Evolutionary conservation across 2,888 invertebrate species (phyloP).

Genomic region (Diarsia mendica): DNA sequence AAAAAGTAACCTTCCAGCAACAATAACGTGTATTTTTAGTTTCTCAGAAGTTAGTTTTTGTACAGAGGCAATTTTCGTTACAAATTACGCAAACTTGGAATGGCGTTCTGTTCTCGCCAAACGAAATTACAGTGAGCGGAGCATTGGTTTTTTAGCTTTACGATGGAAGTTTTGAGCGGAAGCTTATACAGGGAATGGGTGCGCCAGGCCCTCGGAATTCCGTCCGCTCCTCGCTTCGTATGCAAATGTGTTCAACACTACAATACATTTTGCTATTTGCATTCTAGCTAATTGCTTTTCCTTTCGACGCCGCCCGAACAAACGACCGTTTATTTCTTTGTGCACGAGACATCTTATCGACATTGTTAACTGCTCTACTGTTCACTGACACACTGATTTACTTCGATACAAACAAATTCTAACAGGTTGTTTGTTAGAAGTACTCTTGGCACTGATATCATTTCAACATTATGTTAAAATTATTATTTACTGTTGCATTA

Average conservation of each 20-base stretch:
- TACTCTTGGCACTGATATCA: neutral
- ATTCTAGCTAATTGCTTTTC: conserved; percentile 88
- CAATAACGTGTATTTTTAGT: conserved; percentile 47
- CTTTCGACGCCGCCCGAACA: conserved; percentile 80
- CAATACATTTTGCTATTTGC: conserved; percentile 86
- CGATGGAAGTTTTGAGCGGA: conserved; percentile 78
- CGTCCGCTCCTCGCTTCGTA: conserved; percentile 79
- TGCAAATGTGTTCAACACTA: conserved; percentile 85
- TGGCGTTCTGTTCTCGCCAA: conserved; percentile 45
- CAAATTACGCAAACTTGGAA: conserved; percentile 61
- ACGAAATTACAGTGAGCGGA: conserved; percentile 61
- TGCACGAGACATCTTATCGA: conserved; percentile 76
- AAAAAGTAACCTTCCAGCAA: conserved; percentile 50
- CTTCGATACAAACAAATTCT: conserved; percentile 30
- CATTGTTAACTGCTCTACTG: conserved; percentile 67
- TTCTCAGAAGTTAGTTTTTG: conserved; percentile 43
- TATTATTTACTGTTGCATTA: neutral
- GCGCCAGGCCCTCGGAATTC: conserved; percentile 75
- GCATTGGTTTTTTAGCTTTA: conserved; percentile 76
- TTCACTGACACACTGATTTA: conserved; percentile 59
- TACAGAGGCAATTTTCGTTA: conserved; percentile 54
- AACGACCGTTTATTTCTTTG: conserved; percentile 81
- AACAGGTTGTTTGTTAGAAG: neutral
- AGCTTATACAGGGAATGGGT: conserved; percentile 74
- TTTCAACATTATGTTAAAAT: neutral